These are phyloP conservation scores for Junco hyemalis DNA, from an alignment of 2,113 vertebrate genomes.

Conservation along the genomic window DNA sequence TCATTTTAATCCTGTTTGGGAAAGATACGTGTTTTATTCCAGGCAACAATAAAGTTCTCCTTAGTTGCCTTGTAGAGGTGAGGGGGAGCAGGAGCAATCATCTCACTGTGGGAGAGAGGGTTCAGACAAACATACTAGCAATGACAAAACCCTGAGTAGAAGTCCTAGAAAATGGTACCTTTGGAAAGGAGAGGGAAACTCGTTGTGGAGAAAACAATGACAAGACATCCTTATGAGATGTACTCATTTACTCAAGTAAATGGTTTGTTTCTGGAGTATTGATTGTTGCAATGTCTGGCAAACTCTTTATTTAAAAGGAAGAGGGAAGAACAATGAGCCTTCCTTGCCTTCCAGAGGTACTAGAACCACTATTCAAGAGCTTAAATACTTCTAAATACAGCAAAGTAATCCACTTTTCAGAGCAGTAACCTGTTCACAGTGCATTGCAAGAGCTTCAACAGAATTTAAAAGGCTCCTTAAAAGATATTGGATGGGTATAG, in stretches of 20 bases:
- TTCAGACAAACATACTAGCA: not conserved
- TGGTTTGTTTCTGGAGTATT: not conserved
- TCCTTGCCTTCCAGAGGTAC: not conserved
- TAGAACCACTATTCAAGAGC: not conserved
- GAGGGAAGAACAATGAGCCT: not conserved
- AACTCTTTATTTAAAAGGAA: not conserved
- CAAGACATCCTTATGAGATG: not conserved
- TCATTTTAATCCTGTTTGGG: not conserved
- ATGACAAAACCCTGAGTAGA: not conserved
- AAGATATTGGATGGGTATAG: not conserved
- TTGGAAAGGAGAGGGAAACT: not conserved
- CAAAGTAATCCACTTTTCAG: not conserved
- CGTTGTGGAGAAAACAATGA: not conserved
- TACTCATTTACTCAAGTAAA: not conserved
- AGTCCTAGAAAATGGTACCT: not conserved
- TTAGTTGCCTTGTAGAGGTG: not conserved
- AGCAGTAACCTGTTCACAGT: not conserved
- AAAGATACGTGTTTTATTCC: not conserved
- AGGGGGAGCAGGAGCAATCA: not conserved
- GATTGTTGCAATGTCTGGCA: not conserved
- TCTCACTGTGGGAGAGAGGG: not conserved
- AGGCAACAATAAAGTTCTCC: not conserved
- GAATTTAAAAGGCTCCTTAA: not conserved
- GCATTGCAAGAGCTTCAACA: not conserved
- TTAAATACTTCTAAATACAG: constrained; percentile 17